Evolutionary conservation across 2,113 vertebrate species (phyloP), one percentile per base, ranked within the genome.

Genomic region (Ptilorrhoa leucosticta): DNA sequence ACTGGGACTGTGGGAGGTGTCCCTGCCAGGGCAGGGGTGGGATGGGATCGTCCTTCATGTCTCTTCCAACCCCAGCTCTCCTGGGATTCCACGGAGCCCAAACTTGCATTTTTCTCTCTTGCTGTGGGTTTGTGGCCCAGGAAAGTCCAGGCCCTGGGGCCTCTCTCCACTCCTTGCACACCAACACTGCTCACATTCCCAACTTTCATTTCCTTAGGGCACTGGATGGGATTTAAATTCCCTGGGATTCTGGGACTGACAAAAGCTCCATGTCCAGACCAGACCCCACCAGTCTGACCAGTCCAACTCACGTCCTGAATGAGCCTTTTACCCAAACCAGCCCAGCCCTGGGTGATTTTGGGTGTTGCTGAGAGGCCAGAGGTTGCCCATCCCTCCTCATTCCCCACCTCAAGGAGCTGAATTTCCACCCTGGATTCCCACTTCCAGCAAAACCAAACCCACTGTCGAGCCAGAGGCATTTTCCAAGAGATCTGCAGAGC

Each of bases 391-490:
- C 33, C 9, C 33, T 58, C 27, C 23, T 33, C 21, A 5, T 33
- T 8, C 35, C 45, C 54, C 39, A 19, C 15, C 39, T n/a, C 8
- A 28, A 33, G 24, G 63, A 33, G 2, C 23, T 5, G 28, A 7
- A 23, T 69, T 69, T 2, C 73, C 39, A 23, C 54, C 56, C 56
- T 5, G 16, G 47, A n/a, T 24, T 28, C 65, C 54, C 65, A 33
- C 9, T 70, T 6, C 65, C 73, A 87, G 40, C 73, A 30, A n/a
- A 70, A 4, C n/a, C 47, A 23, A 61, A 23, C 54, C 54, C 73
- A 3, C 45, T n/a, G 10, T 0, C 0, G 0, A 17, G 40, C 35
- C 63, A 31, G 11, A 6, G 3, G 40, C 6, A 0, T 30, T 68
- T 47, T 3, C 30, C 37, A 31, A 8, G 28, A n/a, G 31, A 12